phyloP scores from a whole-genome alignment of 2,797 vertebrate genomes.

The Sebastes alutus region DNA sequence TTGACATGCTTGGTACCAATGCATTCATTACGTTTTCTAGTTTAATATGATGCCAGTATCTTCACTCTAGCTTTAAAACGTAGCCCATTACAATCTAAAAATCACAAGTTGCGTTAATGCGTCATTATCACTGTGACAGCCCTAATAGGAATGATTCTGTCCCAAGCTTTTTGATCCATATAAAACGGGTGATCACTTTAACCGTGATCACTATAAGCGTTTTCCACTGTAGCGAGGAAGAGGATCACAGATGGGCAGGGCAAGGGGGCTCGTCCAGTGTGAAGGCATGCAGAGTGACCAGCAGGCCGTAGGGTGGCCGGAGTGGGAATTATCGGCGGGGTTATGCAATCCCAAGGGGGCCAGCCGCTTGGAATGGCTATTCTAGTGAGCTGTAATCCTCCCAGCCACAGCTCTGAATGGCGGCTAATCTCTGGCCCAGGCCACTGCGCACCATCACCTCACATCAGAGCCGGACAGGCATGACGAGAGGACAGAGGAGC shows the following conservation, averaged over 20 bases:
- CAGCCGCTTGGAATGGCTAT: slow-evolving; percentile 49
- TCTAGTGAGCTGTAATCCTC: slow-evolving; percentile 73
- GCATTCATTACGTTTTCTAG: no score
- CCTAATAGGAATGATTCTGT: no score
- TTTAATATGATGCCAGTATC: no score
- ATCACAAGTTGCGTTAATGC: no score
- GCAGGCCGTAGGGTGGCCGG: slow-evolving; percentile 16
- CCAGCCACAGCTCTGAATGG: slow-evolving; percentile 63
- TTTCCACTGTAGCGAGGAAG: background rate
- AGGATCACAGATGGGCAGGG: slow-evolving; percentile 13
- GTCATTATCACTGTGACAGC: no score
- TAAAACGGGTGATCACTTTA: no score
- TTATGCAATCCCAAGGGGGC: slow-evolving; percentile 63
- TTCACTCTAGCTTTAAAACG: no score
- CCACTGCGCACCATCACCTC: slow-evolving; percentile 69
- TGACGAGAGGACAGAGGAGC: slow-evolving; percentile 39
- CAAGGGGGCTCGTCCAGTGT: background rate
- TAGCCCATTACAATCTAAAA: no score
- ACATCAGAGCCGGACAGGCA: slow-evolving; percentile 61
- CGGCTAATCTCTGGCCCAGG: slow-evolving; percentile 72
- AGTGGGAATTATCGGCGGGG: slow-evolving; percentile 57
- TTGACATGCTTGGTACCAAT: no score
- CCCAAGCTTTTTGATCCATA: no score
- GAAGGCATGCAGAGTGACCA: slow-evolving; percentile 31
- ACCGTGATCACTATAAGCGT: no score